Evolutionary conservation across 2,113 vertebrate genomes (phyloP).

Genomic region (Nothobranchius furzeri): DNA sequence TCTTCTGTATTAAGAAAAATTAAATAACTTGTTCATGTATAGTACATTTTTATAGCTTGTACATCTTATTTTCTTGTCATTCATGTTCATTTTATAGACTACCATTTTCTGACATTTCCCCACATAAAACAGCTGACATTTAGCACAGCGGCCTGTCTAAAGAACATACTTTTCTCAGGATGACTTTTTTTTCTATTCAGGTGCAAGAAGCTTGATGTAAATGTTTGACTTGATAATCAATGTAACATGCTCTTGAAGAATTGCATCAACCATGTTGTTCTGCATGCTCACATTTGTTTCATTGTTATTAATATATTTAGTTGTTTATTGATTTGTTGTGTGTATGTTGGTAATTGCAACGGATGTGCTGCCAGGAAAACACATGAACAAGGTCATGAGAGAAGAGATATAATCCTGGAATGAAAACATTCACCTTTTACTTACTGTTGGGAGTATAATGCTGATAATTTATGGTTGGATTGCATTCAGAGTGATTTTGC

Average conservation of each 20-base stretch:
- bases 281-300: constrained; percentile 7
- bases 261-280: constrained; percentile 21
- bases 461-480: constrained; percentile 5
- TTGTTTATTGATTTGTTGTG: background rate
- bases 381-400: constrained; percentile 43
- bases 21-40: too few species aligned
- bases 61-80: too few species aligned
- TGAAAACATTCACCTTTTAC: background rate
- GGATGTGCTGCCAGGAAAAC: constrained; percentile 15
- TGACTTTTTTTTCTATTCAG: background rate
- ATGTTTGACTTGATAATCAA: constrained; percentile 30
- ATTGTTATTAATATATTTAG: background rate
- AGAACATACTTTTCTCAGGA: too few species aligned
- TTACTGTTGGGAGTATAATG: background rate
- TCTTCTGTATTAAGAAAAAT: too few species aligned
- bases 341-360: background rate
- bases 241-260: constrained; percentile 8
- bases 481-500: background rate
- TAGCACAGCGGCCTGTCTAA: background rate
- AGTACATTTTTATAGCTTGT: too few species aligned
- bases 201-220: background rate
- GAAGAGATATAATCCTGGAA: constrained; percentile 1
- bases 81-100: too few species aligned
- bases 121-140: too few species aligned
- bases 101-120: too few species aligned